These are phyloP conservation scores for Cyclina sinensis DNA, from an alignment of 1,140 invertebrate genomes.

Conservation along the genomic window DNA sequence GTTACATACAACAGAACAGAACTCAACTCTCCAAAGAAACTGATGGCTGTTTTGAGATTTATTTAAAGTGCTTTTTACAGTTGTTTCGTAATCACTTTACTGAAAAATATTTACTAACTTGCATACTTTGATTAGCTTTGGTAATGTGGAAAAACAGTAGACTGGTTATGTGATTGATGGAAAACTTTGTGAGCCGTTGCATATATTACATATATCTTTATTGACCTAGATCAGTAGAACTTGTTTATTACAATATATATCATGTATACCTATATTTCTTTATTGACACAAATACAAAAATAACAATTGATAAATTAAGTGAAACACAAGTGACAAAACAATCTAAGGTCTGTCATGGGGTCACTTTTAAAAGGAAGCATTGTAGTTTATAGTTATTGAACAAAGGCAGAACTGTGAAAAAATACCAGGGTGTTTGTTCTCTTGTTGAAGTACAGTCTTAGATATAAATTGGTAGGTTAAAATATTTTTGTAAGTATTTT, in stretches of 20 bases:
- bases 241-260: neutral
- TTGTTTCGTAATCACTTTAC: too few relatives aligned
- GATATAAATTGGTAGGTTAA: neutral
- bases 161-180: too few relatives aligned
- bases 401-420: conserved; percentile 40
- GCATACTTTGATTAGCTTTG: too few relatives aligned
- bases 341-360: conserved; percentile 23
- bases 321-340: conserved; percentile 18
- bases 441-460: conserved; percentile 11
- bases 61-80: too few relatives aligned
- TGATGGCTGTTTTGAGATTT: too few relatives aligned
- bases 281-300: conserved; percentile 4
- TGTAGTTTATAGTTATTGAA: conserved; percentile 14
- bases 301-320: conserved; percentile 24
- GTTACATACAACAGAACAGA: too few relatives aligned
- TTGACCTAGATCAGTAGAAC: neutral
- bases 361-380: neutral
- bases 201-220: too few relatives aligned
- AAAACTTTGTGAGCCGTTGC: too few relatives aligned
- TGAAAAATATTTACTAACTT: too few relatives aligned
- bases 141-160: too few relatives aligned
- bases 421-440: neutral
- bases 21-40: too few relatives aligned
- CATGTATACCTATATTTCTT: too few relatives aligned
- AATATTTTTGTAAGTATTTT: conserved; percentile 25